Conservation (phyloP, 2,113 vertebrate species). For the Euleptes europaea region DNA sequence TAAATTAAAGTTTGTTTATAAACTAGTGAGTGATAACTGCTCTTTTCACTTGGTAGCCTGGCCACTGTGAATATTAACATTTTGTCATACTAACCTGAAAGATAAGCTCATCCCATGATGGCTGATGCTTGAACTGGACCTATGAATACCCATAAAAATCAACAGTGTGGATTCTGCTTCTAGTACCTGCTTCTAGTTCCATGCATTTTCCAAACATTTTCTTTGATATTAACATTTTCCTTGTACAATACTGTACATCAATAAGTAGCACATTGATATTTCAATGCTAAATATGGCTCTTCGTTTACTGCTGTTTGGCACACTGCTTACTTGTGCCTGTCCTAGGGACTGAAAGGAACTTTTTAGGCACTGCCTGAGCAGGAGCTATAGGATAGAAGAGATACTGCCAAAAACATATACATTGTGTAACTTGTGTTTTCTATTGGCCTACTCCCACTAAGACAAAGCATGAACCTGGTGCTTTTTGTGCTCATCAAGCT, state of each 20-base stretch:
- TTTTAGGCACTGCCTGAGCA: neutral
- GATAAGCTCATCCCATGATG: neutral
- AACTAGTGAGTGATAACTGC: neutral
- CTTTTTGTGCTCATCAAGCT: neutral
- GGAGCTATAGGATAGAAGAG: neutral
- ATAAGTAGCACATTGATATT: too few species aligned
- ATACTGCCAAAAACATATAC: neutral
- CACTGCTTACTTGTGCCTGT: neutral
- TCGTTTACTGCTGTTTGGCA: neutral
- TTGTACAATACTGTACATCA: too few species aligned
- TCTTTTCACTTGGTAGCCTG: too few species aligned
- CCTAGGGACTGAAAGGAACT: neutral
- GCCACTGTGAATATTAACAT: neutral
- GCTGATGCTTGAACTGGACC: neutral
- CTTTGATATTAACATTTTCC: too few species aligned
- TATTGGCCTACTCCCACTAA: neutral
- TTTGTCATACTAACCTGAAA: neutral
- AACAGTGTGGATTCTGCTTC: neutral
- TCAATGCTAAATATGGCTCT: neutral
- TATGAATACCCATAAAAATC: neutral
- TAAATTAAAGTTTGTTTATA: neutral
- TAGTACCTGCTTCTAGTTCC: neutral
- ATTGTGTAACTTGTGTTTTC: neutral
- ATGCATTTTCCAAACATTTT: too few species aligned
- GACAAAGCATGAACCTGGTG: neutral